Conservation (phyloP, 2,888 invertebrate species). For the Endotricha flammealis region DNA sequence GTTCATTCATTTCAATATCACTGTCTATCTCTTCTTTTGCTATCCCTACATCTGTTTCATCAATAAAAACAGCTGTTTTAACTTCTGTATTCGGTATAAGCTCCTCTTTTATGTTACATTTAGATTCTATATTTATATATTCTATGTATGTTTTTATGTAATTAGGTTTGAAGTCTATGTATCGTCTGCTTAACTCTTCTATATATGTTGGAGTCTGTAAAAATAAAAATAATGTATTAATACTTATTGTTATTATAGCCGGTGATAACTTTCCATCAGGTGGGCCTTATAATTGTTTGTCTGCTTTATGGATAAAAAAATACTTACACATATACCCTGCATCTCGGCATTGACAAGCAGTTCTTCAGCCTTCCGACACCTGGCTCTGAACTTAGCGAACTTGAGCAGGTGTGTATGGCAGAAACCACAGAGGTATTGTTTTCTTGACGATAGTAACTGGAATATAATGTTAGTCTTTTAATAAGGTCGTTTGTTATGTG, state of each 20-base stretch:
- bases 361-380: constrained; percentile 1
- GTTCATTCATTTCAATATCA: neutral
- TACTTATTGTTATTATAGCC: neutral
- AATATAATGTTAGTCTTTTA: constrained; percentile 1
- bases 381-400: constrained; percentile 4
- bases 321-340: neutral
- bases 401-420: neutral
- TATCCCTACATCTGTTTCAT: neutral
- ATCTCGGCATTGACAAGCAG: neutral
- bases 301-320: neutral
- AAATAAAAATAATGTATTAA: neutral
- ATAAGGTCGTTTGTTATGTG: too few species aligned
- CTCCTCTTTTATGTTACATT: neutral
- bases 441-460: constrained; percentile 6
- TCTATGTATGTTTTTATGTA: neutral
- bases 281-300: neutral
- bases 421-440: constrained; percentile 3
- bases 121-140: neutral
- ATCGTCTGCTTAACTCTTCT: neutral
- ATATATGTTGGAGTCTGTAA: constrained; percentile 4
- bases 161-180: constrained; percentile 1
- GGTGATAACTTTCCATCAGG: neutral
- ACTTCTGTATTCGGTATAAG: too few species aligned
- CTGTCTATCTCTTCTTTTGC: neutral
- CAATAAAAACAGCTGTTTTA: neutral